Percentiles rank a stretch among this genome's conserved stretches.
Evolutionary conservation across 2,113 vertebrate genomes (phyloP).

Genomic region (Scatophagus argus): DNA sequence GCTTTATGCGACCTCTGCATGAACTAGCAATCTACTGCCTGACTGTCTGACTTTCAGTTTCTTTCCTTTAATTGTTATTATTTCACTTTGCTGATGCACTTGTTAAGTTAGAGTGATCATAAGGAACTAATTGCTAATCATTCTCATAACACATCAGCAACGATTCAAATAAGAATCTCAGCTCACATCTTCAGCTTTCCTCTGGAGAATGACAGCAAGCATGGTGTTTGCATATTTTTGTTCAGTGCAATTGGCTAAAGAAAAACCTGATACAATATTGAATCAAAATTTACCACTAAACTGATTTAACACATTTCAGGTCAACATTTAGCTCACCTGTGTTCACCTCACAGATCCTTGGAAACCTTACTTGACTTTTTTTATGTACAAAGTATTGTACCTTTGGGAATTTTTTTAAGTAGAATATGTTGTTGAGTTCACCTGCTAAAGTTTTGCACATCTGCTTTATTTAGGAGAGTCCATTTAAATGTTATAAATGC

Average conservation of each 20-base stretch:
- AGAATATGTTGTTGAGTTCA: conserved; percentile 2
- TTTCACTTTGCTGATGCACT: no score
- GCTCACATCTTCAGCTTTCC: background rate
- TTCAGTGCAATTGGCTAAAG: background rate
- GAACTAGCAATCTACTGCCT: no score
- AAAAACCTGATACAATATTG: background rate
- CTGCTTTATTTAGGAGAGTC: conserved; percentile 19
- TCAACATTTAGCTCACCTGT: background rate
- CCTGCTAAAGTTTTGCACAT: conserved; percentile 17
- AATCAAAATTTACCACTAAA: background rate
- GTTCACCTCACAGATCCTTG: background rate
- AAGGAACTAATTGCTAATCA: no score
- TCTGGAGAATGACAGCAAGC: background rate
- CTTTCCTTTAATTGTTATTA: no score
- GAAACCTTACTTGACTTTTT: background rate
- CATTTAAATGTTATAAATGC: conserved; percentile 53
- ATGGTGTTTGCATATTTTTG: background rate
- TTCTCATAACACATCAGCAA: no score
- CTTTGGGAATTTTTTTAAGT: background rate
- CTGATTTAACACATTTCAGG: background rate
- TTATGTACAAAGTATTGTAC: background rate
- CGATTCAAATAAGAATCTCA: no score
- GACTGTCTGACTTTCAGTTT: no score
- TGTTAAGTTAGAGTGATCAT: background rate
- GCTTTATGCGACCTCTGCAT: background rate